Evolutionary conservation across 2,888 invertebrate genomes (phyloP).

Genomic region (Phortica magna): DNA sequence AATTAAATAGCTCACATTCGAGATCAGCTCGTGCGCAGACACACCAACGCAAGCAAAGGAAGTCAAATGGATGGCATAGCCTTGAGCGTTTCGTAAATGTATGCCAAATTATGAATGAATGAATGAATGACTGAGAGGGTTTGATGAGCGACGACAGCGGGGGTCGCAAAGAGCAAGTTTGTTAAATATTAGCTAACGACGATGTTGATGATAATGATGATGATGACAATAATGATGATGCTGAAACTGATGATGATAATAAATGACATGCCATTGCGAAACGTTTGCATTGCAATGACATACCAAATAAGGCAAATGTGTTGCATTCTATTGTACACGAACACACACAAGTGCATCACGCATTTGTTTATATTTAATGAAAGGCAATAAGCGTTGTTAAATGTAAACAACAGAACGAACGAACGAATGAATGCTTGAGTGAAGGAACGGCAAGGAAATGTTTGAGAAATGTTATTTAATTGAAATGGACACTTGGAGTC

Average conservation of each 20-base stretch:
- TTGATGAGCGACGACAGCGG: background rate
- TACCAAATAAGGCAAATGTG: background rate
- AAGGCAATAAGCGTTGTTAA: constrained; percentile 26
- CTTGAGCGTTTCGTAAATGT: constrained; percentile 42
- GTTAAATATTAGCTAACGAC: constrained; percentile 15
- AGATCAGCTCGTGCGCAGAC: background rate
- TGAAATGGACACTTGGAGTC: constrained; percentile 43
- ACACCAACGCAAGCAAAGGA: background rate
- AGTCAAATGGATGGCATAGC: background rate
- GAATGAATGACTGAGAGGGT: constrained; percentile 1
- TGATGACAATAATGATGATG: background rate
- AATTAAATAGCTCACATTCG: constrained; percentile 20
- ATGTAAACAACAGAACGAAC: constrained; percentile 2
- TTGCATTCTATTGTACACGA: background rate
- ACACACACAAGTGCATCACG: background rate
- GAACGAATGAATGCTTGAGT: background rate
- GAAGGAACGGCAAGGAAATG: constrained; percentile 42
- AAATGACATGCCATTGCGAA: background rate
- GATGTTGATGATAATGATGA: background rate
- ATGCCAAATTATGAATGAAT: constrained; percentile 45
- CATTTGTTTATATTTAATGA: constrained; percentile 33
- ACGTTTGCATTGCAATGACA: constrained; percentile 27
- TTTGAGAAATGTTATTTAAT: constrained; percentile 44
- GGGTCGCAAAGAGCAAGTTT: background rate
- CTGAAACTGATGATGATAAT: background rate